A percentile compares a stretch with the other conserved stretches of the same genome.
phyloP scores from a whole-genome alignment of 2,888 invertebrate genomes.

The Oxycera nigricornis region DNA sequence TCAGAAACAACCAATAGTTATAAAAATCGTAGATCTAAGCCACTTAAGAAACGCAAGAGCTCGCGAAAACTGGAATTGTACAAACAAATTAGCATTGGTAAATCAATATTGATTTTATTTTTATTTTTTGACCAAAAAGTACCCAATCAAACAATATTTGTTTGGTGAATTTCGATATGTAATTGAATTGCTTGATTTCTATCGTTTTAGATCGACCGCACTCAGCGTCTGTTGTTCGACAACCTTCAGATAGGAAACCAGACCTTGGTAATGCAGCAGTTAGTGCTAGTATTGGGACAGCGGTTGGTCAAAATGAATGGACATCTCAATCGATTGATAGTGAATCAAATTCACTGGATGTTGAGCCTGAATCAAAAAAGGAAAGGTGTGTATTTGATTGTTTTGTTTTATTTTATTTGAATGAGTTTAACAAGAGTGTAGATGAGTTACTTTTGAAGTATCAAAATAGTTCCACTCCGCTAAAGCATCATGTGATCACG shows the following conservation, averaged over 20 bases:
- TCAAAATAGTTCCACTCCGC: too few species aligned
- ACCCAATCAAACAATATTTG: not conserved
- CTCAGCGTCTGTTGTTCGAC: slow-evolving; percentile 59
- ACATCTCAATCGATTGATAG: slow-evolving; percentile 53
- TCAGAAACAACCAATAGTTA: slow-evolving; percentile 57
- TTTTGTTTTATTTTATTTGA: too few species aligned
- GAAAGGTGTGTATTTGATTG: slow-evolving; percentile 47
- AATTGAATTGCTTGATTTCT: slow-evolving; percentile 29
- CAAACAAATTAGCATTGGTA: slow-evolving; percentile 58
- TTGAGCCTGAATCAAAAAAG: slow-evolving; percentile 52
- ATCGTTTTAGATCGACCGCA: slow-evolving; percentile 57
- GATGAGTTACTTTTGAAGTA: too few species aligned
- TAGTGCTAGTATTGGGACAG: slow-evolving; percentile 56
- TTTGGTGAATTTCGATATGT: not conserved
- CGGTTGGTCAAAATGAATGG: slow-evolving; percentile 49
- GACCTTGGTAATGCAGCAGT: slow-evolving; percentile 57
- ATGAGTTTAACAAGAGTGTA: too few species aligned
- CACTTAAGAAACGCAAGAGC: slow-evolving; percentile 53
- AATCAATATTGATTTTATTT: slow-evolving; percentile 45
- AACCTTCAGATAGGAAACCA: slow-evolving; percentile 61
- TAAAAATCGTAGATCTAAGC: slow-evolving; percentile 54
- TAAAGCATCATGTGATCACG: too few species aligned
- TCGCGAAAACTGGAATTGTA: slow-evolving; percentile 54
- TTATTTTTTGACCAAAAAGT: slow-evolving; percentile 24
- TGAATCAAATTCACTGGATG: slow-evolving; percentile 57